Evolutionary conservation across 2,113 vertebrate species (phyloP), one percentile per base, ranked within the genome.

Genomic region (Junco hyemalis): DNA sequence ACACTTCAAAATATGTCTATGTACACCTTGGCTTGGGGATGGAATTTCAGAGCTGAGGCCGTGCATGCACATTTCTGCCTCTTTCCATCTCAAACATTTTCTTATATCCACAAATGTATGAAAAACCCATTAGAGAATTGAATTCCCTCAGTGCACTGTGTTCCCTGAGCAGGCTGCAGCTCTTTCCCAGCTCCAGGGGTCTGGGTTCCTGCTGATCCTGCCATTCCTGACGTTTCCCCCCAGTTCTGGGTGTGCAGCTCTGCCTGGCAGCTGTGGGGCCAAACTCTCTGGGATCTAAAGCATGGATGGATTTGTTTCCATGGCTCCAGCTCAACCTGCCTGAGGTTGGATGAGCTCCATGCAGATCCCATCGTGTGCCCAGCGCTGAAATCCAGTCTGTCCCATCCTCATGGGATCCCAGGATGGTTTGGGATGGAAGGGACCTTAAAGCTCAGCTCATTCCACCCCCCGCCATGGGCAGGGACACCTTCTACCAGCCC

Each of bases 311-410:
- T 48, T 35, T 65, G 17, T 61, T 70, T 21, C 61, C 12, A 2
- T 26, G 51, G 51, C 19, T 65, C 8, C 50, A 8, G 15, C 60
- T 65, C 74, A 48, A 40, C 35, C 31, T 5, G 3, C 0, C 0
- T 18, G 6, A 3, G 20, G 33, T 0, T 31, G 45, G 29, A 40
- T 24, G 81, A 92, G 42, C 63, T 76, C 57, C 71, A 14, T 0
- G 4, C n/a, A 25, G 45, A 17, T 7, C 47, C 69, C 0, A 1
- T 22, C 4, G 0, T 2, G 3, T 4, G 11, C 47, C 56, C 28
- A 15, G 16, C 12, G 42, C 61, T 4, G 38, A 11, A 13, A 54
- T 36, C 76, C 12, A 1, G 8, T 11, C 47, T 81, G 35, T 56
- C 40, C 65, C 40, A 1, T 8, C 7, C 1, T 12, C 68, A 18